These are phyloP conservation scores for Hydrochoerus hydrochaeris DNA, from an alignment of 2,113 vertebrate species.

Conservation along the genomic window DNA sequence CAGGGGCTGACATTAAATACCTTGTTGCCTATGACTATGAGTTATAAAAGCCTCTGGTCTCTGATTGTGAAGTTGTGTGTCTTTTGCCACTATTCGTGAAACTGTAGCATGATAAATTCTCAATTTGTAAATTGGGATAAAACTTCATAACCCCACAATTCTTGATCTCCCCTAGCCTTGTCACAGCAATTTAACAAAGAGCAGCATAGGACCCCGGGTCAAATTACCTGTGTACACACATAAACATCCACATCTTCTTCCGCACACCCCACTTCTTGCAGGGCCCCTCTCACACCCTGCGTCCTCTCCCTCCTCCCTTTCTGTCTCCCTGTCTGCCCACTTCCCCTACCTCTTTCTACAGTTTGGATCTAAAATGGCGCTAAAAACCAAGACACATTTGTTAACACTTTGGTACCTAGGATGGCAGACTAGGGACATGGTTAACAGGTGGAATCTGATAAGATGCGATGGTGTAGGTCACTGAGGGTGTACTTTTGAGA, in stretches of 20 bases:
- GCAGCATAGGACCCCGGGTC: neutral
- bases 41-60: neutral
- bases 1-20: neutral
- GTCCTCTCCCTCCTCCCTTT: neutral
- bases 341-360: too few relatives aligned
- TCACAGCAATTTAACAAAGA: neutral
- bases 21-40: neutral
- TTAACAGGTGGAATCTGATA: neutral
- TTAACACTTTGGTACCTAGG: neutral
- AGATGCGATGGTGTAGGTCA: neutral
- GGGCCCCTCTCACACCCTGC: too few relatives aligned
- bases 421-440: neutral
- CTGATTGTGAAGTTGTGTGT: neutral
- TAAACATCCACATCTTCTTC: neutral
- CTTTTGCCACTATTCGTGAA: neutral
- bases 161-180: neutral
- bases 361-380: neutral
- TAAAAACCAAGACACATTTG: neutral
- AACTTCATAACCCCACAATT: neutral
- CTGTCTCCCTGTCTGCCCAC: fast-evolving
- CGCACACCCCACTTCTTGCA: fast-evolving
- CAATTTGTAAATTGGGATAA: neutral
- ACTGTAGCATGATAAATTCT: neutral
- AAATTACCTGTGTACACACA: neutral
- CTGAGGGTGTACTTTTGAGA: neutral